A percentile compares a stretch with the other conserved stretches of the same genome.
These are phyloP conservation scores for Callaeas wilsoni DNA, from an alignment of 2,113 vertebrate species.

Conservation along the genomic window DNA sequence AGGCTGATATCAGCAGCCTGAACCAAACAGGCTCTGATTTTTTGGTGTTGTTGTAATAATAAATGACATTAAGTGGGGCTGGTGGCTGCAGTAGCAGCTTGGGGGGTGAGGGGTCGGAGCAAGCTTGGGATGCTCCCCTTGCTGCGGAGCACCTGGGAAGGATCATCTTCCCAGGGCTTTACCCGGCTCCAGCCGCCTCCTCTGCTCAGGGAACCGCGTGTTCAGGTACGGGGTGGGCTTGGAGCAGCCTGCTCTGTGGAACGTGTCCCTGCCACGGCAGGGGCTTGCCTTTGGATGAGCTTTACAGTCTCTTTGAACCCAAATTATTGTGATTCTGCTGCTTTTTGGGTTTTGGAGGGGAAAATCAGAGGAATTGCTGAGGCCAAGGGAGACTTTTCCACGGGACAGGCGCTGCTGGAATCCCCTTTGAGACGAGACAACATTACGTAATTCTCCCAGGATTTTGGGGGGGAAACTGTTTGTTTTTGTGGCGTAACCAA, in stretches of 20 bases:
- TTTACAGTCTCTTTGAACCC: not conserved
- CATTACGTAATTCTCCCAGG: rapidly evolving
- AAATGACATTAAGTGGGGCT: not conserved
- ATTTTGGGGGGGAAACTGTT: not conserved
- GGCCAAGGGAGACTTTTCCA: not conserved
- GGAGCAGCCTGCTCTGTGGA: rapidly evolving
- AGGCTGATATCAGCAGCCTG: not conserved
- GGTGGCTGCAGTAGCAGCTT: not conserved
- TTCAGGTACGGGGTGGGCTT: not conserved
- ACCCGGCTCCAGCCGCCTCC: not conserved
- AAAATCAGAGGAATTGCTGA: not conserved
- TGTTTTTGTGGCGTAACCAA: not conserved
- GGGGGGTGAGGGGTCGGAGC: not conserved
- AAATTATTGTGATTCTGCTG: not conserved
- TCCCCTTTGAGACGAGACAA: not conserved
- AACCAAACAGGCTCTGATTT: not conserved
- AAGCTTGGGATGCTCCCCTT: not conserved
- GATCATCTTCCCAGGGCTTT: not conserved
- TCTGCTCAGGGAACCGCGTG: rapidly evolving
- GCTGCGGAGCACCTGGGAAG: not conserved
- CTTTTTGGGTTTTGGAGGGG: not conserved
- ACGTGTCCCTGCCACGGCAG: not conserved
- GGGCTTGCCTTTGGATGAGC: not conserved
- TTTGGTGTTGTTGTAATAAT: not conserved
- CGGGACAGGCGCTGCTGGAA: not conserved